phyloP scores from a whole-genome alignment of 1,140 invertebrate genomes.

The Diorhabda sublineata region DNA sequence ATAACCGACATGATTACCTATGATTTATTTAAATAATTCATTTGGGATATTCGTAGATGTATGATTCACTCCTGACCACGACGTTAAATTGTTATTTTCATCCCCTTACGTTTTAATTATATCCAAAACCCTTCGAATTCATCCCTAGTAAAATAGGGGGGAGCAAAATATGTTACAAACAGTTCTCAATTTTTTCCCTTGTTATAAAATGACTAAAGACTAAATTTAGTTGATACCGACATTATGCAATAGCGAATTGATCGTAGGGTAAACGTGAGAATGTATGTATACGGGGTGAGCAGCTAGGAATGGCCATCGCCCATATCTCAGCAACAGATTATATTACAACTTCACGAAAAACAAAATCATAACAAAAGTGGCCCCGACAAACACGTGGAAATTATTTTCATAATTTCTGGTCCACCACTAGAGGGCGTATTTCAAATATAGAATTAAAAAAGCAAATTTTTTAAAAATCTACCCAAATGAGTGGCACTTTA shows the following conservation, averaged over 20 bases:
- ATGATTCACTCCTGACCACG: neutral
- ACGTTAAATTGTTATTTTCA: constrained; percentile 1
- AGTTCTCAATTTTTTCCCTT: neutral
- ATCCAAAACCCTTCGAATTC: neutral
- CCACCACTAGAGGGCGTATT: too few relatives aligned
- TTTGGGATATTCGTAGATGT: neutral
- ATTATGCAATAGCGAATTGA: neutral
- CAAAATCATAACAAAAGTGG: too few relatives aligned
- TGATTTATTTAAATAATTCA: neutral
- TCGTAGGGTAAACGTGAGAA: too few relatives aligned
- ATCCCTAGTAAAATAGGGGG: neutral
- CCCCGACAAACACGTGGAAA: too few relatives aligned
- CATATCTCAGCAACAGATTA: too few relatives aligned
- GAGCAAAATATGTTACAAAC: neutral
- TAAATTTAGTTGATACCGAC: neutral
- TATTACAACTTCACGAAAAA: too few relatives aligned
- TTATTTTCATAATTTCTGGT: too few relatives aligned
- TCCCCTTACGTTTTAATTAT: constrained; percentile 1
- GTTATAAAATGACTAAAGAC: neutral
- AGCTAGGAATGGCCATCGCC: too few relatives aligned
- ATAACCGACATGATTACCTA: neutral
- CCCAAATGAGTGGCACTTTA: too few relatives aligned
- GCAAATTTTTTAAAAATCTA: too few relatives aligned
- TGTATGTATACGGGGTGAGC: too few relatives aligned
- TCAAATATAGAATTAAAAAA: too few relatives aligned